Conservation (phyloP, 2,113 vertebrate species). For the Misgurnus mizolepis region DNA sequence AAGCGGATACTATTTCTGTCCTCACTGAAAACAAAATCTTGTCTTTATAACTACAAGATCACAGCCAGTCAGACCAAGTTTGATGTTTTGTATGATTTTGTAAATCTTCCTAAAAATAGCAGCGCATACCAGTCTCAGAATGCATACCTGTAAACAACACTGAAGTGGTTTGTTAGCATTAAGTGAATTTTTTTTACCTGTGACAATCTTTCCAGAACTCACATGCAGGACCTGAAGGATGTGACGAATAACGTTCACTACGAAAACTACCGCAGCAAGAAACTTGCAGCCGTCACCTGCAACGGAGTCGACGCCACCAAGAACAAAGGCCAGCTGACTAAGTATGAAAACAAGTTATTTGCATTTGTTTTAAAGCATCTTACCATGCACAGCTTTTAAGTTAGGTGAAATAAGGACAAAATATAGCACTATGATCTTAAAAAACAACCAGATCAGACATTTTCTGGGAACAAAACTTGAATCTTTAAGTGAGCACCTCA, state of each 20-base stretch:
- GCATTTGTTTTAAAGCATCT: background rate
- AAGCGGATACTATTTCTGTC: too few relatives aligned
- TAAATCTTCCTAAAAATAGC: background rate
- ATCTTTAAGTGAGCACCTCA: too few relatives aligned
- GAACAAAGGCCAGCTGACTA: constrained; percentile 78
- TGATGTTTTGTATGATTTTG: too few relatives aligned
- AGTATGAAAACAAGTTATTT: constrained; percentile 58
- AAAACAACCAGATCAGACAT: too few relatives aligned
- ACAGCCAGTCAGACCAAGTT: too few relatives aligned
- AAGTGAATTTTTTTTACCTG: background rate
- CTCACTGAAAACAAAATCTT: background rate
- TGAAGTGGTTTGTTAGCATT: background rate
- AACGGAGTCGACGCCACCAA: constrained; percentile 77
- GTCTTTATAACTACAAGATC: too few relatives aligned
- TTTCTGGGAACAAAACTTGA: too few relatives aligned
- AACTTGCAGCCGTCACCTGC: constrained; percentile 80
- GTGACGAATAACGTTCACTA: constrained; percentile 84
- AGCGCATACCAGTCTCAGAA: too few relatives aligned
- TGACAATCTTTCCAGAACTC: constrained; percentile 66
- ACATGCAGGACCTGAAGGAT: constrained; percentile 83
- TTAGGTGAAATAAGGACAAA: too few relatives aligned
- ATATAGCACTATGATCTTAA: too few relatives aligned
- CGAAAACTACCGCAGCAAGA: constrained; percentile 81
- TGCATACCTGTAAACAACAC: too few relatives aligned
- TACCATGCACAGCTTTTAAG: too few relatives aligned